A percentile compares a stretch with the other conserved stretches of the same genome.
These are phyloP conservation scores for Baronia brevicornis DNA, from an alignment of 2,888 invertebrate genomes.

Conservation along the genomic window DNA sequence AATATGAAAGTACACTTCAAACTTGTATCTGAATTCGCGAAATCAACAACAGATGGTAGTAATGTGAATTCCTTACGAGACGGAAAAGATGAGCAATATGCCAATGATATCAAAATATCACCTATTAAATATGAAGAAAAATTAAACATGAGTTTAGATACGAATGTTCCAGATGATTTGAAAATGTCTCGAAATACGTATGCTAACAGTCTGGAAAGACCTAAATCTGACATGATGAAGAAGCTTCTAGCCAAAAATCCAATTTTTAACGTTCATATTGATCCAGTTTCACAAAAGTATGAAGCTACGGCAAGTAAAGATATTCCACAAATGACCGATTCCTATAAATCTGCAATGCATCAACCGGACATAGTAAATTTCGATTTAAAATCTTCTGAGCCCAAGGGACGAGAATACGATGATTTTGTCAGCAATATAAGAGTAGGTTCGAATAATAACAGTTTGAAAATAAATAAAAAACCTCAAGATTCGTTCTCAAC, in stretches of 20 bases:
- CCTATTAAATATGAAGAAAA: constrained; percentile 61
- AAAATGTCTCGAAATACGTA: constrained; percentile 78
- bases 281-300: constrained; percentile 43
- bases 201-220: constrained; percentile 76
- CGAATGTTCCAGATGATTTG: constrained; percentile 78
- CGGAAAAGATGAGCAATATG: constrained; percentile 37
- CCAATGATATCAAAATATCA: constrained; percentile 38
- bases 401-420: constrained; percentile 51
- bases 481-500: constrained; percentile 39
- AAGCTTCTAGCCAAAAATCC: constrained; percentile 72
- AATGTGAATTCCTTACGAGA: constrained; percentile 59
- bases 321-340: constrained; percentile 45
- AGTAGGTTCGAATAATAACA: constrained; percentile 65
- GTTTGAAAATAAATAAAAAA: constrained; percentile 51
- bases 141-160: constrained; percentile 66
- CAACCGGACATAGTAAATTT: constrained; percentile 71
- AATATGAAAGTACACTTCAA: constrained; percentile 67
- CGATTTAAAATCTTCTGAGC: constrained; percentile 52
- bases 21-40: constrained; percentile 65
- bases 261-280: constrained; percentile 62
- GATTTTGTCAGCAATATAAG: constrained; percentile 69
- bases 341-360: constrained; percentile 59
- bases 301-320: constrained; percentile 51
- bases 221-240: constrained; percentile 78
- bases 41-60: constrained; percentile 65